Evolutionary conservation across 2,888 invertebrate species (phyloP), one percentile per base, ranked within the genome.

Genomic region (Ichneumon xanthorius): DNA sequence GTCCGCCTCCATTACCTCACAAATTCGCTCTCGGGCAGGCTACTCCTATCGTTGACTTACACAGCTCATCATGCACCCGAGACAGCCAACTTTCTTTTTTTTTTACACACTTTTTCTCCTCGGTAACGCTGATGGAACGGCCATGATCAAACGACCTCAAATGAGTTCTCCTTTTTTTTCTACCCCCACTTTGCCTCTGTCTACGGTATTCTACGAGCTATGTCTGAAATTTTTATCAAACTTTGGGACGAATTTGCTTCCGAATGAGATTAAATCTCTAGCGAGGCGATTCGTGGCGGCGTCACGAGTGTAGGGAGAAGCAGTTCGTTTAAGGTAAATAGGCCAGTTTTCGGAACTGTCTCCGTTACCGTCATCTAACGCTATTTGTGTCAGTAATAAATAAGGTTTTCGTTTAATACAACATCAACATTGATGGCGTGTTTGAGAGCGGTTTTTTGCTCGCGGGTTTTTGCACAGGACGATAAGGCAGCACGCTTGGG

Each of bases 11-110:
- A 76, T 71, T 78, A 70, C 82, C 61, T 63, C 48, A 50, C 68
- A 79, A 83, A 83, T 83, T 83, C 65, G 61, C 73, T 73, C 61
- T 68, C 63, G 22, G 50, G 48, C 30, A 50, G 45, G 67, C 67
- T 73, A 73, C 77, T 72, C 30, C 65, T 55, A 26, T 58, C 68
- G 55, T 70, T 70, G 68, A 70, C 58, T 78, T 40, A 58, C 67
- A 40, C 67, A 40, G 14, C 40, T 58, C 79, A 61, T 79, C 79
- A 83, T 78, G 73, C 48, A 11, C 26, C 9, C 71, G 33, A 63
- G 71, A 67, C 67, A 67, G 58, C 55, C n/a, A 55, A 58, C 37
- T 65, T 72, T 55, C n/a, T n/a, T 50, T 67, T 26, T 1, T 26
- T 61, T 45, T 33, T 37, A 37, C 58, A 37, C 7, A 45, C 53